Percentiles rank a stretch among this genome's conserved stretches.
Conservation (phyloP, 2,113 vertebrate genomes). For the Archocentrus centrarchus region DNA sequence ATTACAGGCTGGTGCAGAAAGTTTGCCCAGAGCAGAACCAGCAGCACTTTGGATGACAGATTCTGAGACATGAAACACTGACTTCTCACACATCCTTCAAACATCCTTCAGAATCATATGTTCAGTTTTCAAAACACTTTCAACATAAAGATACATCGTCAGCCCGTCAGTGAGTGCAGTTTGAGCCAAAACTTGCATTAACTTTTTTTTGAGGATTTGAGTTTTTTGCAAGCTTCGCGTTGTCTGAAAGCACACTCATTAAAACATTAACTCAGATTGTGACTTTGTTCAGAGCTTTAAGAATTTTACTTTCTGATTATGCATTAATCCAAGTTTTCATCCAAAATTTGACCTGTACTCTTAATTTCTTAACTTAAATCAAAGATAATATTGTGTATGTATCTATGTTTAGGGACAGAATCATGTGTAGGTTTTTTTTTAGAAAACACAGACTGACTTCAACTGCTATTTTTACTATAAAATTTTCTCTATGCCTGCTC, state of each 20-base stretch:
- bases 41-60: constrained; percentile 71
- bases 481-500: background rate
- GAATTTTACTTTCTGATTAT: background rate
- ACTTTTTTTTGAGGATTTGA: constrained; percentile 2
- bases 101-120: constrained; percentile 4
- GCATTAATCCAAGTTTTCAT: background rate
- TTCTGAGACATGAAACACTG: background rate
- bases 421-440: background rate
- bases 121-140: constrained; percentile 12
- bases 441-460: background rate
- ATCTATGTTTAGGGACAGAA: background rate
- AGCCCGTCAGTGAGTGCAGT: background rate
- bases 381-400: constrained; percentile 29
- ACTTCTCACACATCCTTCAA: constrained; percentile 35
- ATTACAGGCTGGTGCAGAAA: constrained; percentile 85
- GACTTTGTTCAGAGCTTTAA: background rate
- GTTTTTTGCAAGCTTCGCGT: background rate
- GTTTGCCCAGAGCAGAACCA: constrained; percentile 80
- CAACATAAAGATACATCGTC: background rate
- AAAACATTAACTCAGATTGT: constrained; percentile 1
- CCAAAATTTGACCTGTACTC: background rate
- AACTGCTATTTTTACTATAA: background rate
- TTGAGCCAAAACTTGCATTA: constrained; percentile 1
- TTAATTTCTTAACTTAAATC: background rate
- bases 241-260: constrained; percentile 10